Conservation (phyloP, 2,113 vertebrate genomes). For the Halichoerus grypus region DNA sequence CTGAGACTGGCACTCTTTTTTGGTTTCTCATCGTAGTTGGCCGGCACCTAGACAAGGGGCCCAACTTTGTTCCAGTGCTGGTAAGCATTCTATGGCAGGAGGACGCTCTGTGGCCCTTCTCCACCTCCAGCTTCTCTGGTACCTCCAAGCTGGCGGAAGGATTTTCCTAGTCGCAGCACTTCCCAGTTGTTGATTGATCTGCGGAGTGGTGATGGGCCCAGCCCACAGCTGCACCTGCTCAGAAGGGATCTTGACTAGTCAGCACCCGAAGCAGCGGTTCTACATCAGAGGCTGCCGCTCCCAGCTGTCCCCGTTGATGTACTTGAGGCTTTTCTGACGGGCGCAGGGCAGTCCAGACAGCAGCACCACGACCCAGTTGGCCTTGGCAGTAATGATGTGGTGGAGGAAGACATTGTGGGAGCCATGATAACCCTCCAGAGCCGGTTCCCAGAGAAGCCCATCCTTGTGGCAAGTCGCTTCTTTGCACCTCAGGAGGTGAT, state of each 20-base stretch:
- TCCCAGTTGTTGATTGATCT: constrained; percentile 94
- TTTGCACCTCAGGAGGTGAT: constrained; percentile 95
- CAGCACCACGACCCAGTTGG: constrained; percentile 94
- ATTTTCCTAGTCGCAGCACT: constrained; percentile 89
- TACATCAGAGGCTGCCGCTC: constrained; percentile 97
- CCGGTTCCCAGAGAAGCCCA: constrained; percentile 94
- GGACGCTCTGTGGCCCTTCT: constrained; percentile 95
- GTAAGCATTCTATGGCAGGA: constrained; percentile 95
- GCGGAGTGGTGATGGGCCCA: constrained; percentile 94
- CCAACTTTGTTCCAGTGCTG: constrained; percentile 97
- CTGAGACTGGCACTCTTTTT: constrained; percentile 97
- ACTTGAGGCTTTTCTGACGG: constrained; percentile 96
- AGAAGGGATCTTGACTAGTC: constrained; percentile 96
- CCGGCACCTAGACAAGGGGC: constrained; percentile 95
- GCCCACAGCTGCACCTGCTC: constrained; percentile 95
- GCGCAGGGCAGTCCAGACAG: constrained; percentile 96
- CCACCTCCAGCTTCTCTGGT: constrained; percentile 95
- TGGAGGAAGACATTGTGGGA: constrained; percentile 94
- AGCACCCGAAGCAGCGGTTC: constrained; percentile 95
- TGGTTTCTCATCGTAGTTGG: constrained; percentile 96
- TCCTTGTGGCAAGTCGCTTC: constrained; percentile 96
- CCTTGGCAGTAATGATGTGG: constrained; percentile 96
- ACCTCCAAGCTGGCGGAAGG: constrained; percentile 92
- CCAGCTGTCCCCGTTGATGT: constrained; percentile 96
- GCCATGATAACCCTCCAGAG: constrained; percentile 96